phyloP scores from a whole-genome alignment of 2,797 vertebrate species.

The Acanthornis magna region DNA sequence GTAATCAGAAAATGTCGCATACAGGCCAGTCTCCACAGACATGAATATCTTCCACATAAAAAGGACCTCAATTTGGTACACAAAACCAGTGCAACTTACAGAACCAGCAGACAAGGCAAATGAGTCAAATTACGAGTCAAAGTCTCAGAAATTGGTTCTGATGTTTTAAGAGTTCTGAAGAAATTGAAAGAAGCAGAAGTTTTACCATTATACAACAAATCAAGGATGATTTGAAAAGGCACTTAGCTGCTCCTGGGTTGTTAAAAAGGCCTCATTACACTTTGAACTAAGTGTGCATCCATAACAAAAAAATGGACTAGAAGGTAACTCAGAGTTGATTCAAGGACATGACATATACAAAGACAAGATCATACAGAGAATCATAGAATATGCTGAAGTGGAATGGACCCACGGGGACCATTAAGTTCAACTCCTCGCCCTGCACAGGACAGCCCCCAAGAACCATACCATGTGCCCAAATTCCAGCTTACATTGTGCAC shows the following conservation, averaged over 20 bases:
- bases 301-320: not conserved
- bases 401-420: not conserved
- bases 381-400: not conserved
- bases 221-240: not conserved
- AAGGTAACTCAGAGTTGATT: not conserved
- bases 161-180: not conserved
- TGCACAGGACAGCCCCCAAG: not conserved
- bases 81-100: not conserved
- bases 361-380: not conserved
- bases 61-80: not conserved
- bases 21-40: not conserved
- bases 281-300: not conserved
- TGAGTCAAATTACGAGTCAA: not conserved
- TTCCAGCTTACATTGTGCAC: not conserved
- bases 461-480: not conserved
- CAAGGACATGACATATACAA: not conserved
- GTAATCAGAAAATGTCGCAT: not conserved
- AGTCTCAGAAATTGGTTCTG: not conserved
- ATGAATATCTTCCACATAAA: not conserved
- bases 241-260: not conserved
- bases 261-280: not conserved
- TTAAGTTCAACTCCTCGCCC: rapidly evolving
- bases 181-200: not conserved
- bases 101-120: not conserved
- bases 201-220: not conserved